Evolutionary conservation across 2,113 vertebrate genomes (phyloP).

Genomic region (Cercopithecus mona): DNA sequence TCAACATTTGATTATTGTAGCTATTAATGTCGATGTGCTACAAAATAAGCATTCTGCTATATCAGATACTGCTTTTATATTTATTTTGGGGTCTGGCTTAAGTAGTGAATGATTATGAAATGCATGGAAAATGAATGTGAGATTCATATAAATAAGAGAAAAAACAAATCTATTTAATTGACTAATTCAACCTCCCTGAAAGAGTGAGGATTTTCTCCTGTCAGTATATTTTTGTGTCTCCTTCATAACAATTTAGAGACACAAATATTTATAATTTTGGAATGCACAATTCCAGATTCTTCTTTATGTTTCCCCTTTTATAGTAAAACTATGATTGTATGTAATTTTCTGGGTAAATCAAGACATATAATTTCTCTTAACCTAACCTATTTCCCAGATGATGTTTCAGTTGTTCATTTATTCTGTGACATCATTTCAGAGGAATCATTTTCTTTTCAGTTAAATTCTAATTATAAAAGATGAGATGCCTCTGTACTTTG

Average conservation of each 20-base stretch:
- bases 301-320: background rate
- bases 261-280: background rate
- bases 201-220: background rate
- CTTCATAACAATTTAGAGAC: background rate
- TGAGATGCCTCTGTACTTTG: background rate
- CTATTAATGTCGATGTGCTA: constrained; percentile 8
- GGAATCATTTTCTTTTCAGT: background rate
- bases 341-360: background rate
- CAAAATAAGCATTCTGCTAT: constrained; percentile 32
- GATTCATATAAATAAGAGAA: background rate
- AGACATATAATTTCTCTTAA: background rate
- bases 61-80: constrained; percentile 49
- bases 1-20: background rate
- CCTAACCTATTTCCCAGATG: background rate
- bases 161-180: background rate
- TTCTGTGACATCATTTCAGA: background rate
- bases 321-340: background rate
- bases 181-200: background rate
- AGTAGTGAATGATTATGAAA: constrained; percentile 51
- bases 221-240: background rate
- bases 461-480: background rate
- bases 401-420: background rate
- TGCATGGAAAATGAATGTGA: constrained; percentile 22
- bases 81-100: background rate
- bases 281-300: background rate